Evolutionary conservation across 2,113 vertebrate species (phyloP).

Genomic region (Crotalus viridis): DNA sequence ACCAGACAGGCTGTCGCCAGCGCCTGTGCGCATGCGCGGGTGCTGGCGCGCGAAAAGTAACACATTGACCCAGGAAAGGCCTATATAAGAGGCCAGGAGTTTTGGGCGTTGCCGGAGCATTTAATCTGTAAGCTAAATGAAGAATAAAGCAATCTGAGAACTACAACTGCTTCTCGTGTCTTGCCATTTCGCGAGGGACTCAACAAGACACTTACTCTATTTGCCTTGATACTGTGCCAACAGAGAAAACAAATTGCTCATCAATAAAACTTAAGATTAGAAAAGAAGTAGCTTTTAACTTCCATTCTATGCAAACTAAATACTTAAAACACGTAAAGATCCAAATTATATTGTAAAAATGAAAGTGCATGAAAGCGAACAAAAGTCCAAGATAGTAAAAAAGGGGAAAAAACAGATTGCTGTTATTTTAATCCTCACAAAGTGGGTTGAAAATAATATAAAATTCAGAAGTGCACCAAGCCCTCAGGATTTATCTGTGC

Average conservation of each 20-base stretch:
- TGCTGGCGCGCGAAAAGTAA: no score
- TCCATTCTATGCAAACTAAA: constrained; percentile 43
- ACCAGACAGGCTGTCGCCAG: no score
- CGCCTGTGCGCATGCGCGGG: no score
- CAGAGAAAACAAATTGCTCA: constrained; percentile 18
- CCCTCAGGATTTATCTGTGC: constrained; percentile 23
- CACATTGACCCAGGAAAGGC: no score
- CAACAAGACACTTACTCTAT: background rate
- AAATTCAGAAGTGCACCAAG: background rate
- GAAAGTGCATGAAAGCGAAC: constrained; percentile 39
- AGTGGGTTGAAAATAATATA: constrained; percentile 40
- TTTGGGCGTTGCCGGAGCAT: no score
- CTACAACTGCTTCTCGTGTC: no score
- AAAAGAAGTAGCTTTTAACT: constrained; percentile 41
- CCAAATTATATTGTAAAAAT: constrained; percentile 34
- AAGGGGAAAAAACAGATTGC: background rate
- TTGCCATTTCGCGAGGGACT: no score
- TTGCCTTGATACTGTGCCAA: constrained; percentile 35
- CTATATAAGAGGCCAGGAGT: no score
- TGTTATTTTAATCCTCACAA: constrained; percentile 15
- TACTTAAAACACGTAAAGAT: constrained; percentile 34
- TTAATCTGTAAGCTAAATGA: no score
- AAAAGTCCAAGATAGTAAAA: constrained; percentile 30
- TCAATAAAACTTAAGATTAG: constrained; percentile 36
- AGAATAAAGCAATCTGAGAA: no score